Evolutionary conservation across 37 sponge, comb jelly and placozoan species (phyloP).

Genomic region (Bolinopsis microptera): DNA sequence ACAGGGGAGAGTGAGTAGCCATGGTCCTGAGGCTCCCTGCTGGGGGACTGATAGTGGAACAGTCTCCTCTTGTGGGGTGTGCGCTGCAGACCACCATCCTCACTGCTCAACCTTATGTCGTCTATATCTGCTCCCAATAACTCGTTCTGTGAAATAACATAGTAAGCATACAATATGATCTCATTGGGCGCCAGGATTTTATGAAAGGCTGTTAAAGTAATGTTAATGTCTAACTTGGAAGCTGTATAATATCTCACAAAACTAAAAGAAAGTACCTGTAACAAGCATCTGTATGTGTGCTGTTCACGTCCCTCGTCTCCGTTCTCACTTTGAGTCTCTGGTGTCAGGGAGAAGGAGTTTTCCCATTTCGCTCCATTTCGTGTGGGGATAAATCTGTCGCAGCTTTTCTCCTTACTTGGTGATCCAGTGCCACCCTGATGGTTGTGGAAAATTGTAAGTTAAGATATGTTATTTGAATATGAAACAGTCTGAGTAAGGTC

Average conservation of each 20-base stretch:
- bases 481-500: not conserved
- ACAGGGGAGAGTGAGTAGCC: conserved; percentile 63
- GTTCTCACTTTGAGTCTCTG: conserved; percentile 46
- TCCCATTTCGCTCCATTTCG: conserved; percentile 61
- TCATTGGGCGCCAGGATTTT: too few species aligned
- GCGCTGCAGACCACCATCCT: conserved; percentile 29
- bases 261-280: too few species aligned
- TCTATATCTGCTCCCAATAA: conserved; percentile 56
- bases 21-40: conserved; percentile 46
- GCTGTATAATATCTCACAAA: too few species aligned
- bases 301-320: conserved; percentile 60
- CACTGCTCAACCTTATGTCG: conserved; percentile 29
- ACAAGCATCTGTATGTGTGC: conserved; percentile 57
- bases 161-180: too few species aligned
- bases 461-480: not conserved
- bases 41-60: conserved; percentile 62
- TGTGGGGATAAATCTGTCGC: conserved; percentile 54
- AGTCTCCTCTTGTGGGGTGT: conserved; percentile 55
- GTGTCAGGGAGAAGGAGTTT: conserved; percentile 18
- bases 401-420: conserved; percentile 58
- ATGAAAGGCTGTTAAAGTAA: too few species aligned
- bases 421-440: conserved; percentile 30
- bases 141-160: not conserved
- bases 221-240: too few species aligned
- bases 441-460: not conserved